Evolutionary conservation across 2,888 invertebrate genomes (phyloP).

Genomic region (Torymus aiolomorphi): DNA sequence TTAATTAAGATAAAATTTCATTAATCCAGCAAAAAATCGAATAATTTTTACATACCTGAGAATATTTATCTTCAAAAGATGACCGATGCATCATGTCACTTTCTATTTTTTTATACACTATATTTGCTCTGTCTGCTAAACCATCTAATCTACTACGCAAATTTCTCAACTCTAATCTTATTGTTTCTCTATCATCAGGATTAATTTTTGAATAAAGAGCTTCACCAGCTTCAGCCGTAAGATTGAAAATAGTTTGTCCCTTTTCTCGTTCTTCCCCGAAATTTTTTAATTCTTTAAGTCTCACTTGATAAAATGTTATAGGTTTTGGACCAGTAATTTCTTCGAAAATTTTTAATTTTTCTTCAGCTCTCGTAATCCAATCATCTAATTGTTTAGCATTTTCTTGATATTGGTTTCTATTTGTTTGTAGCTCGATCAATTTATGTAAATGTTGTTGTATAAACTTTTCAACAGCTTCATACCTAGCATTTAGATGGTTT

Average conservation of each 20-base stretch:
- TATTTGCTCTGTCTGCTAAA: constrained; percentile 89
- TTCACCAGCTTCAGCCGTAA: constrained; percentile 91
- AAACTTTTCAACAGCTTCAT: constrained; percentile 85
- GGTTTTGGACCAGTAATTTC: constrained; percentile 87
- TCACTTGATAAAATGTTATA: constrained; percentile 80
- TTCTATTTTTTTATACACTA: constrained; percentile 91
- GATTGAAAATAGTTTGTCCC: constrained; percentile 87
- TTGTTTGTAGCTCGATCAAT: constrained; percentile 83
- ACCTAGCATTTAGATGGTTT: constrained; percentile 85
- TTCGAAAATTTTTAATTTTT: constrained; percentile 84
- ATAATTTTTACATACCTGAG: constrained; percentile 77
- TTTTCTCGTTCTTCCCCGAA: constrained; percentile 85
- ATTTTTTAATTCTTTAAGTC: constrained; percentile 85
- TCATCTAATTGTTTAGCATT: constrained; percentile 83
- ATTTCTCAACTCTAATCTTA: constrained; percentile 88
- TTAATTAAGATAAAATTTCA: constrained; percentile 9
- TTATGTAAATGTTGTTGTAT: constrained; percentile 84
- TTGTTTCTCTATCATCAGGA: constrained; percentile 89
- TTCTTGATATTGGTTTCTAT: constrained; percentile 82
- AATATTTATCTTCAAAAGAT: constrained; percentile 94
- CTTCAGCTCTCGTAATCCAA: constrained; percentile 87
- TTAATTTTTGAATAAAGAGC: constrained; percentile 90
- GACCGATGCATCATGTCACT: constrained; percentile 92
- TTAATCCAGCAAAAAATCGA: background rate
- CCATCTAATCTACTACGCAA: constrained; percentile 90